Evolutionary conservation across 2,113 vertebrate genomes (phyloP).

Genomic region (Chaetodon auriga): DNA sequence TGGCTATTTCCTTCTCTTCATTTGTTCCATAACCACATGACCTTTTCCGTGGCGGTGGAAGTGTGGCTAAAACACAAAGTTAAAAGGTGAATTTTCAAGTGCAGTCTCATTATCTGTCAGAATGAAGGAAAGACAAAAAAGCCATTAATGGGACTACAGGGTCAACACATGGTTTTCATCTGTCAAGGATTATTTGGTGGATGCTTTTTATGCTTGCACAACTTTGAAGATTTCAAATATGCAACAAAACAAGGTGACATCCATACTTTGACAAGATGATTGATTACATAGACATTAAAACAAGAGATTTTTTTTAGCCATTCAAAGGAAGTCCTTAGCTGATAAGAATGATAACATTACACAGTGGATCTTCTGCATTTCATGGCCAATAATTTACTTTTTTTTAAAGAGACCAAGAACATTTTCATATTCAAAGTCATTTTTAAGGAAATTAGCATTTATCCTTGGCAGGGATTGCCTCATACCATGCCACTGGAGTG

Average conservation of each 20-base stretch:
- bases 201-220: not conserved
- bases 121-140: slow-evolving; percentile 11
- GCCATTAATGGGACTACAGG: not conserved
- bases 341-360: slow-evolving; percentile 1
- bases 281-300: slow-evolving; percentile 13
- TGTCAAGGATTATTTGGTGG: not conserved
- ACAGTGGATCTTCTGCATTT: not conserved
- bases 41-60: slow-evolving; percentile 33
- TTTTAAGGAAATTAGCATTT: slow-evolving; percentile 1
- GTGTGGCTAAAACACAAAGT: not conserved
- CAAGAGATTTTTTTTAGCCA: not conserved
- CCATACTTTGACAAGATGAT: slow-evolving; percentile 13
- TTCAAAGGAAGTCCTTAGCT: slow-evolving; percentile 23
- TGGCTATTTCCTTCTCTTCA: slow-evolving; percentile 51
- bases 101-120: not conserved
- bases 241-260: not conserved
- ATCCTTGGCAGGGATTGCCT: not conserved
- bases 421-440: not conserved
- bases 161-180: not conserved
- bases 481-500: not conserved
- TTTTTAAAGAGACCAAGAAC: slow-evolving; percentile 1
- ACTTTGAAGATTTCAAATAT: not conserved
- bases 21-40: slow-evolving; percentile 66
- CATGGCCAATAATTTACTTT: not conserved
- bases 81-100: slow-evolving; percentile 44